Conservation (phyloP, 1,140 invertebrate genomes). For the Drosophila micromelanica region DNA sequence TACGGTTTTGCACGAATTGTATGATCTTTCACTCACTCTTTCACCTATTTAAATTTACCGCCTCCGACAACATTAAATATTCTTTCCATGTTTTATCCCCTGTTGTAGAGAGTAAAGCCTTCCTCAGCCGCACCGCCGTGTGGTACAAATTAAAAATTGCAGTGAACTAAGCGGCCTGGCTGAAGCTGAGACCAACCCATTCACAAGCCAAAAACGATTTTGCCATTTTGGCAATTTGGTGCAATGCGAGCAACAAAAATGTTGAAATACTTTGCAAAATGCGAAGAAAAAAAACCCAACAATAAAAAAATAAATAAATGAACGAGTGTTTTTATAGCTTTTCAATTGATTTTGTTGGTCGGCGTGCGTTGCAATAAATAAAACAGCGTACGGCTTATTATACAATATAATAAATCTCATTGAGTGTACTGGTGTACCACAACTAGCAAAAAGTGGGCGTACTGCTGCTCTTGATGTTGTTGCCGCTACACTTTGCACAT, state of each 20-base stretch:
- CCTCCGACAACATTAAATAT: not conserved
- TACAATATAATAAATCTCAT: slow-evolving; percentile 79
- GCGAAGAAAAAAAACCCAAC: slow-evolving; percentile 60
- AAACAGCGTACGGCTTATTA: slow-evolving; percentile 72
- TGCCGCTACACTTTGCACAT: slow-evolving; percentile 68
- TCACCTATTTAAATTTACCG: not conserved
- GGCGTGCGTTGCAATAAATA: slow-evolving; percentile 75
- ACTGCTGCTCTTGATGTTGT: slow-evolving; percentile 64
- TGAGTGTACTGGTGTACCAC: slow-evolving; percentile 13
- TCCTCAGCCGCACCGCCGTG: not conserved
- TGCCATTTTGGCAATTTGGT: slow-evolving; percentile 74
- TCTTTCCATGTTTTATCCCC: slow-evolving; percentile 6
- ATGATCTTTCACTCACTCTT: slow-evolving; percentile 4
- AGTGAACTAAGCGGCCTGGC: slow-evolving; percentile 11
- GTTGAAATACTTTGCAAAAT: slow-evolving; percentile 79
- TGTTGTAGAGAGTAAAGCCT: not conserved
- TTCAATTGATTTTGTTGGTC: slow-evolving; percentile 73
- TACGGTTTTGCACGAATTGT: slow-evolving; percentile 6
- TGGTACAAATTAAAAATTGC: slow-evolving; percentile 25
- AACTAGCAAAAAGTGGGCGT: slow-evolving; percentile 70
- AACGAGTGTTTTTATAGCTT: slow-evolving; percentile 79
- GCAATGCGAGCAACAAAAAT: slow-evolving; percentile 70
- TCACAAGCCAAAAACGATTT: slow-evolving; percentile 62
- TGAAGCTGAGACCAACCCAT: slow-evolving; percentile 61
- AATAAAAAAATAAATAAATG: slow-evolving; percentile 66